Conservation (phyloP, 2,113 vertebrate species). For the Chloroceryle aenea region DNA sequence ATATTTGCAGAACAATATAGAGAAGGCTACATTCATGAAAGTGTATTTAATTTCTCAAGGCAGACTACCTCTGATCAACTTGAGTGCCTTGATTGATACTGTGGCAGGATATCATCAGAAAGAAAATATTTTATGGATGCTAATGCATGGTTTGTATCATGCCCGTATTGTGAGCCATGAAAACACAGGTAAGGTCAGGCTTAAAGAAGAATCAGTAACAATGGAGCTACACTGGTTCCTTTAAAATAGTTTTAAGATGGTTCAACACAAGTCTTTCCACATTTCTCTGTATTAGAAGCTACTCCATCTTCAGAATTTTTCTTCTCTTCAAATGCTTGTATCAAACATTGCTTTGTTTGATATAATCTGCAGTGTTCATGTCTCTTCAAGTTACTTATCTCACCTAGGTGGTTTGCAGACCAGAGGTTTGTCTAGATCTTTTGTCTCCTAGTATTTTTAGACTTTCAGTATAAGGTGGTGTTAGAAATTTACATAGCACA, state of each 20-base stretch:
- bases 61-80: slow-evolving; percentile 82
- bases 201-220: neutral
- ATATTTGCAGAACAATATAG: slow-evolving; percentile 80
- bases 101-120: slow-evolving; percentile 70
- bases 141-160: slow-evolving; percentile 88
- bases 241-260: neutral
- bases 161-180: slow-evolving; percentile 81
- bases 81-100: slow-evolving; percentile 80
- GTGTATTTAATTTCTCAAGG: slow-evolving; percentile 88
- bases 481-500: neutral
- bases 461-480: neutral
- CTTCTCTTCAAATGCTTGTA: neutral
- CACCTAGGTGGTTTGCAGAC: neutral
- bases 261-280: neutral
- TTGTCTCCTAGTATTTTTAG: neutral
- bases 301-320: neutral
- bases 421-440: neutral
- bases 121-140: slow-evolving; percentile 82
- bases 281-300: neutral
- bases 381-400: neutral
- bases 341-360: neutral
- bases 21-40: slow-evolving; percentile 85
- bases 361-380: neutral
- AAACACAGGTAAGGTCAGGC: slow-evolving; percentile 83
- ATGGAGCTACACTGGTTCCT: neutral